Evolutionary conservation across 2,797 vertebrate species (phyloP), one percentile per base, ranked within the genome.

Genomic region (Gambelia wislizenii): DNA sequence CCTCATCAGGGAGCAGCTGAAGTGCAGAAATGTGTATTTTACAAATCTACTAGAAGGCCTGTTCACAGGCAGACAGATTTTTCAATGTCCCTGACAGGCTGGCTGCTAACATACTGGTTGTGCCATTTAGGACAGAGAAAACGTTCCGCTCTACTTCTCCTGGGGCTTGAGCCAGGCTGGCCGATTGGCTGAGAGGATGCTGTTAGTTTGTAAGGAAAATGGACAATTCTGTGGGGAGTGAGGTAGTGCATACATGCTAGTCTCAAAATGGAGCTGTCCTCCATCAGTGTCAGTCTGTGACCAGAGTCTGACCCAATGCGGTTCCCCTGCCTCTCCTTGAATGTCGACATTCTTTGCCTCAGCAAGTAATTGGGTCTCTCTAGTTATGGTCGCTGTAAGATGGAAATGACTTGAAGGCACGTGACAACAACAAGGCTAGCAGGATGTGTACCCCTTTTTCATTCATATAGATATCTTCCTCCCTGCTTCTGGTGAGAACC

Each of bases 291-390:
- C 75, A 8, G 2, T 14, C 47, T 59, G 30, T 44, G 30, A 72
- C 61, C n/a, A 81, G 54, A 74, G 12, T 16, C 27, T 47, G 22
- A 61, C 87, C 75, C 54, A 83, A 0, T 1, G 56, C 20, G 27
- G 1, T 44, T 77, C 18, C 16, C 64, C 20, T 69, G n/a, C 25
- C 49, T 56, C 64, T 54, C 44, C 64, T 56, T 0, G 16, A 70
- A 87, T 54, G 85, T 69, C 39, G 69, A 79, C 79, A 87, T 88
- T 44, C 36, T 10, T 72, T 39, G 85, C 47, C 27, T 67, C 74
- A 14, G 47, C 10, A 9, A 1, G 30, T 59, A 85, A 56, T 64
- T 87, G 76, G 8, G 39, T 85, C 20, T 52, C 67, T 30, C 7
- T 1, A 27, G 9, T 67, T 67, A 67, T 67, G 64, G 5, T 67